phyloP scores from a whole-genome alignment of 2,113 vertebrate species.

The Salvelinus alpinus region DNA sequence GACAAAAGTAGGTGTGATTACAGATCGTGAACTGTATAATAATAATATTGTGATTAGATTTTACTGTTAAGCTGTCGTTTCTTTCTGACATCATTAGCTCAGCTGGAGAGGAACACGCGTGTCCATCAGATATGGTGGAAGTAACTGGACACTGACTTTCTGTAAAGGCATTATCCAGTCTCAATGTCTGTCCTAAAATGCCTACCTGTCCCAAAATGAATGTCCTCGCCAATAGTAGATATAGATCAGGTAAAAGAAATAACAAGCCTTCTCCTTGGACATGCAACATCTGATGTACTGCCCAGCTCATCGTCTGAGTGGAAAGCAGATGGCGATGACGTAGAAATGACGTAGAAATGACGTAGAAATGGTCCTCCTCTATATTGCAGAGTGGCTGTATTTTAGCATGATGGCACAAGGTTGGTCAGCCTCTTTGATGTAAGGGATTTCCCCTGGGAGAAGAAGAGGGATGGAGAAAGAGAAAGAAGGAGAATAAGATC shows the following conservation, averaged over 20 bases:
- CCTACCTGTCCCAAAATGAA: slow-evolving; percentile 59
- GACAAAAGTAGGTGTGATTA: slow-evolving; percentile 72
- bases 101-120: slow-evolving; percentile 63
- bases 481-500: background rate
- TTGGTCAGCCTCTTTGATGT: slow-evolving; percentile 86
- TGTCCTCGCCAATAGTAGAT: slow-evolving; percentile 67
- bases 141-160: slow-evolving; percentile 67
- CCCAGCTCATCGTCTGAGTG: slow-evolving; percentile 78
- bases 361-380: slow-evolving; percentile 72
- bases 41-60: slow-evolving; percentile 52
- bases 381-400: slow-evolving; percentile 63
- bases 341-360: slow-evolving; percentile 79
- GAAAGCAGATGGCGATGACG: slow-evolving; percentile 77
- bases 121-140: slow-evolving; percentile 72
- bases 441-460: slow-evolving; percentile 80
- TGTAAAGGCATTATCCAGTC: slow-evolving; percentile 68
- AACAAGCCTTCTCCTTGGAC: slow-evolving; percentile 80
- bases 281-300: slow-evolving; percentile 85
- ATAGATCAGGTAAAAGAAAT: slow-evolving; percentile 58
- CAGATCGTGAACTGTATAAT: slow-evolving; percentile 46
- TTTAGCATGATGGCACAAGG: slow-evolving; percentile 82
- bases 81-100: slow-evolving; percentile 76
- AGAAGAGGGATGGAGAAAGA: background rate
- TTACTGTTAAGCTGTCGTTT: slow-evolving; percentile 44
- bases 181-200: slow-evolving; percentile 70